A percentile compares a stretch with the other conserved stretches of the same genome.
Evolutionary conservation across 2,113 vertebrate genomes (phyloP).

Genomic region (Erpornis zantholeuca): DNA sequence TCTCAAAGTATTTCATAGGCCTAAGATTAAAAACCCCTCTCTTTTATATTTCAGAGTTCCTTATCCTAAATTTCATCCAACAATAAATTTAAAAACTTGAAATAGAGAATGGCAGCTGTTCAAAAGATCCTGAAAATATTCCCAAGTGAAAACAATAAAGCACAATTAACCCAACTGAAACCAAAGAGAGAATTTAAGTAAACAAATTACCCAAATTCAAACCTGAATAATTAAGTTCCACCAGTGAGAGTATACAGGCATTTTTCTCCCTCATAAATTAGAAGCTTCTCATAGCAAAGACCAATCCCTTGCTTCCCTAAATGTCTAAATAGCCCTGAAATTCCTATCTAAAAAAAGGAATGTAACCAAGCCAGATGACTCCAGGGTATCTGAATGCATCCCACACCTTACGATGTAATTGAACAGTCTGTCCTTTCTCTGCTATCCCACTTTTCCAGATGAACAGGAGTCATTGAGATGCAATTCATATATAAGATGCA

Average conservation of each 20-base stretch:
- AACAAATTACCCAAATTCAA: not conserved
- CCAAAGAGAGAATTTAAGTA: not conserved
- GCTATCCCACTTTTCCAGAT: conserved; percentile 8
- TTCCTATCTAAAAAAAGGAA: not conserved
- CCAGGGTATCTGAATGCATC: not conserved
- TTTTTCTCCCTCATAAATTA: not conserved
- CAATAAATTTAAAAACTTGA: not conserved
- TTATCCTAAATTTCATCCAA: not conserved
- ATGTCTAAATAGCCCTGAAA: not conserved
- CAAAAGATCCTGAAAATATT: not conserved
- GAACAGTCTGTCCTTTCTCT: not conserved
- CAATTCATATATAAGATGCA: not conserved
- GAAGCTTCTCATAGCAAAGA: not conserved
- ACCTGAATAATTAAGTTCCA: not conserved
- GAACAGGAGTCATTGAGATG: not conserved
- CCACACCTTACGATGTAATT: not conserved
- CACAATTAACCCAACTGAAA: not conserved
- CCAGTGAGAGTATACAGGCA: not conserved
- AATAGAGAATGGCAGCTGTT: not conserved
- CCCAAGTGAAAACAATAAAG: not conserved
- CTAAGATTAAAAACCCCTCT: not conserved
- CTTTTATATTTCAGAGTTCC: not conserved
- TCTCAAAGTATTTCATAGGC: not conserved
- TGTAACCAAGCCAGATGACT: not conserved
- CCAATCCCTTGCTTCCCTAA: not conserved